Base-by-base conservation (phyloP, 2,888 invertebrate species). In the Caenorhabditis sp. region DNA sequence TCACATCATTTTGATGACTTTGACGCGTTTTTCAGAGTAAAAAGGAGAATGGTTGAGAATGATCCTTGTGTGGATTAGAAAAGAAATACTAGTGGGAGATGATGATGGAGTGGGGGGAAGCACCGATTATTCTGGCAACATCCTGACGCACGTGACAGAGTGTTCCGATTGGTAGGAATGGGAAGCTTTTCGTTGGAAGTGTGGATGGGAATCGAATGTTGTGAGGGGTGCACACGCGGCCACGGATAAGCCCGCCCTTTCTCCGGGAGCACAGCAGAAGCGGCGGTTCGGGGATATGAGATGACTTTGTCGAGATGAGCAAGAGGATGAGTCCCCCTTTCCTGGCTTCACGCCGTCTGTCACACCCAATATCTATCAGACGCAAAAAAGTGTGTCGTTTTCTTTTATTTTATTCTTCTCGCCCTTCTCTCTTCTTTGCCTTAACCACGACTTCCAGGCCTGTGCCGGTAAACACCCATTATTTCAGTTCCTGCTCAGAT, bases 1-100 rank as follows among this genome's bases (percentile, higher is more conserved):
- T 70, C 70, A 70, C 70, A 70, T 70, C 70, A 70, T 70, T 59
- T 58, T 70, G 53, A 70, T 53, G 70, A 59, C 52, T 68, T 59
- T 59, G 68, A 68, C 48, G 58, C 41, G 50, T 68, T 70, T 41
- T 22, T 20, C 3, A 20, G 37, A 15, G 43, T 20, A 43, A 30
- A 30, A 30, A 4, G 35, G 13, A 35, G 35, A 35, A 30, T 35
- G 32, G 52, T 15, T 1, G 17, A 22, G 37, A 39, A 13, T 53
- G 37, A 53, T 37, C 53, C 39, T 37, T 24, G n/a, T n/a, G 24
- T 53, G 53, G 53, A 53, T 53, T 53, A 53, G 39, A 37, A 53
- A 32, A n/a, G n/a, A n/a, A n/a, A n/a, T n/a, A n/a, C n/a, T 30
- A 50, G 32, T 50, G 32, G 39, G 39, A 20, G 15, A 24, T 11